A percentile compares a stretch with the other conserved stretches of the same genome.
phyloP scores from a whole-genome alignment of 2,888 invertebrate species.

The Chorisops tibialis region DNA sequence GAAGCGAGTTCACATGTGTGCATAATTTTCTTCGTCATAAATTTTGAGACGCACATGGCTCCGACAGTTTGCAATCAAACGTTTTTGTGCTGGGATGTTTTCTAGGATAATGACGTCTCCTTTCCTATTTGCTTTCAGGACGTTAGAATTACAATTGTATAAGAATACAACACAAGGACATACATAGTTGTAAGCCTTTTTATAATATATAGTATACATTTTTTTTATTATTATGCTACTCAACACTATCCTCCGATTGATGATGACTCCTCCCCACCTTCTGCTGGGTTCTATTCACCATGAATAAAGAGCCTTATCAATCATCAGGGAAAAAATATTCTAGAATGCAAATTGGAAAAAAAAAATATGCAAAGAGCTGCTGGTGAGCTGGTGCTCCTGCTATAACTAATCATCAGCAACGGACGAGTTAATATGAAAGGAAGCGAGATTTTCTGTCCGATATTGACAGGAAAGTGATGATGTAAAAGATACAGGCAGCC shows the following conservation, averaged over 20 bases:
- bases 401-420: conserved; percentile 12
- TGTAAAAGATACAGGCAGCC: conserved; percentile 13
- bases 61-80: conserved; percentile 31
- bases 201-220: too few species aligned
- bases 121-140: too few species aligned
- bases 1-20: conserved; percentile 28
- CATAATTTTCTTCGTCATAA: conserved; percentile 32
- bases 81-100: conserved; percentile 6
- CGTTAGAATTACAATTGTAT: too few species aligned
- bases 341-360: conserved; percentile 10
- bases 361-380: not conserved
- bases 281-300: conserved; percentile 24
- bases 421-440: conserved; percentile 5
- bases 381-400: not conserved
- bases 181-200: too few species aligned
- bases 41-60: conserved; percentile 29
- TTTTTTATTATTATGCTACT: too few species aligned
- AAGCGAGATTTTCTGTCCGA: not conserved
- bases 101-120: too few species aligned
- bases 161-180: too few species aligned
- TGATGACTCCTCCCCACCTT: not conserved
- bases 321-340: conserved; percentile 20
- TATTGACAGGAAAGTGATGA: conserved; percentile 10
- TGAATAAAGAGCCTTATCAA: conserved; percentile 30
- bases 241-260: not conserved